Conservation (phyloP, 1,140 invertebrate species). For the Coenobita brevimanus region DNA sequence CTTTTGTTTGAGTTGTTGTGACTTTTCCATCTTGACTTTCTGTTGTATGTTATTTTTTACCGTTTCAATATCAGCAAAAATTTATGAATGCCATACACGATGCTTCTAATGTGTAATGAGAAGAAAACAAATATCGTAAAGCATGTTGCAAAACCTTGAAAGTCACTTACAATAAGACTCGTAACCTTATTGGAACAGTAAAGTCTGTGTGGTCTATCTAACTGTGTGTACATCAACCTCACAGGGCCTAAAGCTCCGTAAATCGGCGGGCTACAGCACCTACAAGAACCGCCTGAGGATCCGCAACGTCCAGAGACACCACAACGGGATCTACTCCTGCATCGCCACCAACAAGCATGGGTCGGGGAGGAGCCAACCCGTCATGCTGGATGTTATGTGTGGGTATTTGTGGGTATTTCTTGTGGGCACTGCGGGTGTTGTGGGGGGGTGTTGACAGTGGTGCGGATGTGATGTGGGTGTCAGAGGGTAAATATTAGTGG, state of each 20-base stretch:
- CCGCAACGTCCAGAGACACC: conserved; percentile 67
- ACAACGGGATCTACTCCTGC: conserved; percentile 71
- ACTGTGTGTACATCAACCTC: no score
- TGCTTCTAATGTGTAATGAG: no score
- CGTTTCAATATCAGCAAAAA: no score
- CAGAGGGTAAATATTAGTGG: neutral
- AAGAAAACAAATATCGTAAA: no score
- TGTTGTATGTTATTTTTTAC: no score
- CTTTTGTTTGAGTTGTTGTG: no score
- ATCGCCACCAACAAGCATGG: conserved; percentile 71
- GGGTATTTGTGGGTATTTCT: conserved; percentile 51
- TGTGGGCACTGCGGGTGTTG: neutral
- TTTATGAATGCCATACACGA: no score
- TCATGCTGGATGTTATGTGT: conserved; percentile 71
- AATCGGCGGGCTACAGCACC: conserved; percentile 67
- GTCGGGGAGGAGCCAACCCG: conserved; percentile 67
- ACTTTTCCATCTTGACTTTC: no score
- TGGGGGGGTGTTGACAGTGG: neutral
- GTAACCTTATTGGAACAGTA: no score
- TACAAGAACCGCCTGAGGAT: conserved; percentile 65
- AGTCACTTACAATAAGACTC: no score
- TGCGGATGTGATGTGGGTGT: neutral
- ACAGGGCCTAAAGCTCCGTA: conserved; percentile 55
- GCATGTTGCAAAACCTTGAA: no score
- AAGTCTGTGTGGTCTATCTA: no score